These are phyloP conservation scores for Laticauda laticaudata DNA, from an alignment of 2,113 vertebrate genomes.

Conservation along the genomic window DNA sequence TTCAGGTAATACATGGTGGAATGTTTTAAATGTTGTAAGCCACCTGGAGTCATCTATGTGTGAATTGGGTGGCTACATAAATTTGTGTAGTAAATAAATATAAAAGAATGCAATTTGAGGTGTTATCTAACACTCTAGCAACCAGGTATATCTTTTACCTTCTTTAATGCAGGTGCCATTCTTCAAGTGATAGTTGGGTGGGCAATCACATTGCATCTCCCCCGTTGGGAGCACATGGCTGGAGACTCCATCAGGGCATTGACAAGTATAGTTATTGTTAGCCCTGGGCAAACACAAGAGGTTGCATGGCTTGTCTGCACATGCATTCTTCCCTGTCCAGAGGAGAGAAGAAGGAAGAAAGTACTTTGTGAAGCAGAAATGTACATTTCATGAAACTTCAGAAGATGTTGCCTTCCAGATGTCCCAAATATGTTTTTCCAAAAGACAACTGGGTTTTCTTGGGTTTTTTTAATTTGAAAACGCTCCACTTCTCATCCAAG, in stretches of 20 bases:
- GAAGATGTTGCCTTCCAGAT: not conserved
- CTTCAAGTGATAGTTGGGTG: constrained; percentile 76
- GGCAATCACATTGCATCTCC: constrained; percentile 86
- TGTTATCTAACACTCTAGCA: not conserved
- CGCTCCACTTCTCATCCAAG: not conserved
- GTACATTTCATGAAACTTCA: not conserved
- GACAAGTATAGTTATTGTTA: constrained; percentile 79
- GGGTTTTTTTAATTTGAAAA: not conserved
- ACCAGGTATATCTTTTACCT: constrained; percentile 66
- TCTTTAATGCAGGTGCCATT: constrained; percentile 85
- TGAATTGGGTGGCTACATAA: no score
- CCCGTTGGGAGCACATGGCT: constrained; percentile 74
- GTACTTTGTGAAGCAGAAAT: fast-evolving
- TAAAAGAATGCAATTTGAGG: not conserved
- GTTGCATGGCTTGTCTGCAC: constrained; percentile 83
- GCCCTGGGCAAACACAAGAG: constrained; percentile 90
- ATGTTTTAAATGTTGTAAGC: no score
- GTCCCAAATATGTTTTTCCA: not conserved
- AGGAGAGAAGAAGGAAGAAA: not conserved
- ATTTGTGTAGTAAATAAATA: no score
- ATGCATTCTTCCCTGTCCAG: constrained; percentile 83
- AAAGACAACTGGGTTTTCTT: not conserved
- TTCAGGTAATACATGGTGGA: no score
- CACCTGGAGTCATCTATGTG: no score
- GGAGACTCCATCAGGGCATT: constrained; percentile 84